phyloP scores from a whole-genome alignment of 2,113 vertebrate genomes.

The Ifrita kowaldi region DNA sequence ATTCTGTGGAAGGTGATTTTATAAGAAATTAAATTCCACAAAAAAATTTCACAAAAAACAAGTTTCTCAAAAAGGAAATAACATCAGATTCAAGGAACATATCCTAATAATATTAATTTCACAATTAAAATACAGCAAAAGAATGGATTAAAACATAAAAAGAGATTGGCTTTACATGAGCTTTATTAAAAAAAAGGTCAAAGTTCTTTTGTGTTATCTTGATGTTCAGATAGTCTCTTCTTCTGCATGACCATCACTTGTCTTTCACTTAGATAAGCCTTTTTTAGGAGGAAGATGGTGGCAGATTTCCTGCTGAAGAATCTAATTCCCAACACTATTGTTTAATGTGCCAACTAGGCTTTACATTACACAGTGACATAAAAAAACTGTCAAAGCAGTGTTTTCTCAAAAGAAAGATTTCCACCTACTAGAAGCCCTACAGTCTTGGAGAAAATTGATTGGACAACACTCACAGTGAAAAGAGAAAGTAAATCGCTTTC shows the following conservation, averaged over 20 bases:
- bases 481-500: neutral
- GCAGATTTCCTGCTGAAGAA: neutral
- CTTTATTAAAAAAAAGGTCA: accelerated
- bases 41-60: neutral
- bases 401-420: neutral
- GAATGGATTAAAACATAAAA: neutral
- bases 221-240: neutral
- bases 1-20: neutral
- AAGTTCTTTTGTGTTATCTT: neutral
- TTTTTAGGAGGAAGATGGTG: neutral
- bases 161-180: neutral
- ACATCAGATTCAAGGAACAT: neutral
- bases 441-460: neutral
- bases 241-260: neutral
- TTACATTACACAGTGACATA: neutral
- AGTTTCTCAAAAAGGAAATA: neutral
- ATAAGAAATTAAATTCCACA: neutral
- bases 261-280: neutral
- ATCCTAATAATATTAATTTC: neutral
- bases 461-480: neutral
- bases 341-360: neutral
- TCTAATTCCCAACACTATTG: neutral
- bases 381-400: neutral
- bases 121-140: neutral
- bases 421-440: neutral